These are phyloP conservation scores for Drosophila buzzatii DNA, from an alignment of 2,888 invertebrate species.

Conservation along the genomic window DNA sequence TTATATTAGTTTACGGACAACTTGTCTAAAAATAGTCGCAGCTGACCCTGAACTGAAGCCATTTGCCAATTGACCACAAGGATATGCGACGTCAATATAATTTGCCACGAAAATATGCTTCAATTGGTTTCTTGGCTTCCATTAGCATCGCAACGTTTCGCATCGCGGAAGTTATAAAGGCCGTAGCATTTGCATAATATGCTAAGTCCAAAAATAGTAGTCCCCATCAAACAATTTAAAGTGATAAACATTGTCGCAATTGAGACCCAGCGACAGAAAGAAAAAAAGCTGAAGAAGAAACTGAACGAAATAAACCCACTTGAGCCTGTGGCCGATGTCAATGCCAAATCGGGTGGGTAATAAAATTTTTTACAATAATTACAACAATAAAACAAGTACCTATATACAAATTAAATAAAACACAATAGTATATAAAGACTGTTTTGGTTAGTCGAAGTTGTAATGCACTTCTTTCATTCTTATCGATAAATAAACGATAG, in stretches of 20 bases:
- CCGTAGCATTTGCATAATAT: conserved; percentile 61
- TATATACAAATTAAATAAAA: conserved; percentile 32
- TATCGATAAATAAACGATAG: neutral
- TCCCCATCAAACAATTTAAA: conserved; percentile 75
- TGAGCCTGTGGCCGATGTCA: conserved; percentile 69
- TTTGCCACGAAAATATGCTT: conserved; percentile 22
- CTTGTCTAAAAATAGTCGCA: conserved; percentile 45
- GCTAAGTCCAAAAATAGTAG: conserved; percentile 54
- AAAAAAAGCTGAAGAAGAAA: conserved; percentile 10
- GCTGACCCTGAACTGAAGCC: conserved; percentile 40
- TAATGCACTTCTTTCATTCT: conserved; percentile 18
- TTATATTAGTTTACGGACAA: conserved; percentile 48
- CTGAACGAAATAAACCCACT: conserved; percentile 4
- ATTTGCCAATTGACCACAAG: conserved; percentile 21
- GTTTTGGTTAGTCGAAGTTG: conserved; percentile 13
- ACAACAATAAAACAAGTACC: conserved; percentile 67
- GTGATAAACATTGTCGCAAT: conserved; percentile 52
- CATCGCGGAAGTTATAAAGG: conserved; percentile 47
- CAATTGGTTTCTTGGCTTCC: conserved; percentile 4
- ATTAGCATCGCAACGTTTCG: conserved; percentile 13
- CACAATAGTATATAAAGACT: conserved; percentile 24
- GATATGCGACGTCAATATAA: conserved; percentile 26
- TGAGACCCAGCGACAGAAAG: conserved; percentile 55
- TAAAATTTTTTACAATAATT: conserved; percentile 78
- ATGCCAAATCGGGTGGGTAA: conserved; percentile 53